These are phyloP conservation scores for Drosophila buzzatii DNA, from an alignment of 2,888 invertebrate genomes.

Conservation along the genomic window DNA sequence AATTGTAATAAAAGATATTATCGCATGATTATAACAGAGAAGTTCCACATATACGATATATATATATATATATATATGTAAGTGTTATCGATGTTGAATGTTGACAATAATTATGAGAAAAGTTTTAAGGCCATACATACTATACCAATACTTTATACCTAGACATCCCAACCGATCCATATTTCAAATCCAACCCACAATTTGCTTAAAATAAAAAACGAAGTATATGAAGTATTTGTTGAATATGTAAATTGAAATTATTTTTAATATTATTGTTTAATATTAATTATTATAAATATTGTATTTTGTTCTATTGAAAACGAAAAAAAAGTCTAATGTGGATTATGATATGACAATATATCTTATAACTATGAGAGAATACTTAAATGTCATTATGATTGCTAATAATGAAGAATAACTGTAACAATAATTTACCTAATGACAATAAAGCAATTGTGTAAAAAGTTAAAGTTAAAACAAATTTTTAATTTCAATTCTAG, in stretches of 20 bases:
- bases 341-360: constrained; percentile 16
- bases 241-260: constrained; percentile 2
- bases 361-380: constrained; percentile 15
- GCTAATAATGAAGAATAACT: constrained; percentile 35
- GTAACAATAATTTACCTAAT: constrained; percentile 58
- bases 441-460: constrained; percentile 67
- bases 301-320: constrained; percentile 32
- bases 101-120: constrained; percentile 66
- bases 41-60: not conserved
- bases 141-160: not conserved
- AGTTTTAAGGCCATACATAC: constrained; percentile 55
- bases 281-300: constrained; percentile 19
- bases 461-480: constrained; percentile 24
- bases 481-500: not conserved
- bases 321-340: constrained; percentile 17
- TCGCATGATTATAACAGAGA: not conserved
- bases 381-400: constrained; percentile 36
- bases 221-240: not conserved
- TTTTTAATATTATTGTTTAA: constrained; percentile 12
- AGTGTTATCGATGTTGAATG: constrained; percentile 75
- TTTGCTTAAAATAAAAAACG: constrained; percentile 18
- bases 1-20: not conserved
- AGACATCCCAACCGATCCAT: not conserved
- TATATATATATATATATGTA: constrained; percentile 14
- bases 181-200: constrained; percentile 35